A percentile compares a stretch with the other conserved stretches of the same genome.
Conservation (phyloP, 1,140 invertebrate species). For the Atta colombica region DNA sequence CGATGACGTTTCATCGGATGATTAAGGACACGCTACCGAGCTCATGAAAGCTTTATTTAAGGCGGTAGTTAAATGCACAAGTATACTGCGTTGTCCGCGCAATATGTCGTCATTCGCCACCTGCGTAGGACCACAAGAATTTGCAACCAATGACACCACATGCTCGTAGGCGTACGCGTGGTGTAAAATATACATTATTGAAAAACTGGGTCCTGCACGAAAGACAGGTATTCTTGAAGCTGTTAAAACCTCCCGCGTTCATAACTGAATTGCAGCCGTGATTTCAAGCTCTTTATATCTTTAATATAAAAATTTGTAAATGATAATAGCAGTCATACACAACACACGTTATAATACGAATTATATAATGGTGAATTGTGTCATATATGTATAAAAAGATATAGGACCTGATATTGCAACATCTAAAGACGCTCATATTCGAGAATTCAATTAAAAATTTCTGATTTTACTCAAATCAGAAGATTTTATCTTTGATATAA, state of each 20-base stretch:
- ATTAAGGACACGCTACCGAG: conserved; percentile 34
- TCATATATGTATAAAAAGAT: background rate
- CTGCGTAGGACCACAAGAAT: conserved; percentile 51
- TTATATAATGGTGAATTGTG: background rate
- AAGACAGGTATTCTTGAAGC: conserved; percentile 10
- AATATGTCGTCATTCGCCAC: conserved; percentile 42
- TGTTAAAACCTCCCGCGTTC: background rate
- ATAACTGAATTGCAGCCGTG: background rate
- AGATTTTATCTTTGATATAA: background rate
- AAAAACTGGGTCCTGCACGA: conserved; percentile 52
- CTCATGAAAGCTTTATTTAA: conserved; percentile 49
- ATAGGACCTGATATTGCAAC: background rate
- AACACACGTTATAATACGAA: no score
- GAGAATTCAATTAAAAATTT: background rate
- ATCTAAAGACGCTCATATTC: background rate
- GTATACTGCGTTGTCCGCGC: conserved; percentile 23
- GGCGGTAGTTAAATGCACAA: conserved; percentile 22
- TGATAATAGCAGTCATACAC: background rate
- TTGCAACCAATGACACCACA: conserved; percentile 33
- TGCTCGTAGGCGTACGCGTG: conserved; percentile 35
- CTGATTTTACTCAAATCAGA: background rate
- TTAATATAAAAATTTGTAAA: background rate
- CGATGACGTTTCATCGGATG: conserved; percentile 15
- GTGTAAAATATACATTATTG: conserved; percentile 46
- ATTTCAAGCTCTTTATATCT: background rate